Evolutionary conservation across 2,797 vertebrate genomes (phyloP).

Genomic region (Zonotrichia albicollis): DNA sequence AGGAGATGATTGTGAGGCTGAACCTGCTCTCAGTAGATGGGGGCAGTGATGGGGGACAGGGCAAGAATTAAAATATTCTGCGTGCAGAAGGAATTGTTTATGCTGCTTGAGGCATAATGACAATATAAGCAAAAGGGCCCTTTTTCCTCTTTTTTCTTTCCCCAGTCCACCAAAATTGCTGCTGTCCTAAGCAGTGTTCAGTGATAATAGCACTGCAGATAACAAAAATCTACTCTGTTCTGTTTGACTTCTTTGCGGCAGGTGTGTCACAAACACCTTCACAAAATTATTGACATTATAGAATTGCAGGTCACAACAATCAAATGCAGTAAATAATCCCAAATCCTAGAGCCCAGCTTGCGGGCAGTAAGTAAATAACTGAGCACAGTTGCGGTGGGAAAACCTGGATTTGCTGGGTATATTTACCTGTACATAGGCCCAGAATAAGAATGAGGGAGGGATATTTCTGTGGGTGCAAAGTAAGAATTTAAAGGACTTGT

Average conservation of each 20-base stretch:
- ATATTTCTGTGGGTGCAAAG: neutral
- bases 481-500: neutral
- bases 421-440: rapidly evolving
- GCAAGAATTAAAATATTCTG: neutral
- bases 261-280: neutral
- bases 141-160: rapidly evolving
- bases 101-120: neutral
- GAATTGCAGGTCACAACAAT: neutral
- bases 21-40: neutral
- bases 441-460: neutral
- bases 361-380: neutral
- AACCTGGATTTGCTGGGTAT: neutral
- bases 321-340: neutral
- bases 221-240: neutral
- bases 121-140: neutral
- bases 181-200: neutral
- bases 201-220: neutral
- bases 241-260: neutral
- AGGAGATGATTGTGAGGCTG: neutral
- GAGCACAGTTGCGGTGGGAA: neutral
- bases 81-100: neutral
- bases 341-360: neutral
- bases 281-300: neutral
- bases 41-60: rapidly evolving
- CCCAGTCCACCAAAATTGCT: neutral